Evolutionary conservation across 2,888 invertebrate species (phyloP), one percentile per base, ranked within the genome.

Genomic region (Dynastes grantii): DNA sequence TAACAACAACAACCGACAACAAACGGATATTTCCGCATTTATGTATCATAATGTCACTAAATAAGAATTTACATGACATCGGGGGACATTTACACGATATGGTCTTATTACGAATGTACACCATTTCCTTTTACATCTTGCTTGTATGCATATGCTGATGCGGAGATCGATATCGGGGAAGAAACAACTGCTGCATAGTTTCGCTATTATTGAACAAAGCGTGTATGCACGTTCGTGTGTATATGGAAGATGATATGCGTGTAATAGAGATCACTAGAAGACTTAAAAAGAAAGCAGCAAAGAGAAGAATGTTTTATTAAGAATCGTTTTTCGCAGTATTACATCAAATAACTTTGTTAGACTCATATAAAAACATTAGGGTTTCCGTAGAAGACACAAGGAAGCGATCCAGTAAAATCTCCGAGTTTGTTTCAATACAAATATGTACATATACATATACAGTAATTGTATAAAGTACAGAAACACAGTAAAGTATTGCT

Each of bases 11-110:
- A 49, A 49, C 49, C n/a, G 45, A 40, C 67, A 45, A 22, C 49
- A 22, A 68, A 40, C 77, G 51, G 64, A 63, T 64, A 27, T 71
- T 77, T 77, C 77, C 77, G 77, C 77, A 64, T 77, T 77, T 71
- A 77, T 77, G 63, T 64, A 77, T 77, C 77, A 70, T 77, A 77
- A 77, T 77, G 77, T 77, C 70, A 77, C 77, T 40, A 16, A 58
- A 58, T 51, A 63, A 71, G 70, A 64, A 27, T 49, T 61, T 77
- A 77, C 77, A 77, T 29, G 77, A 77, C 77, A 22, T 11, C 29
- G 27, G 13, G 29, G 71, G 71, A 77, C 77, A 55, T 64, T 70
- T 71, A 77, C 77, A 77, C 63, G 77, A 77, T 77, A 71, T 77
- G 77, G 71, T 71, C 63, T 77, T 71, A 70, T 71, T 70, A 73